Evolutionary conservation across 2,113 vertebrate species (phyloP).

Genomic region (Miniopterus natalensis): DNA sequence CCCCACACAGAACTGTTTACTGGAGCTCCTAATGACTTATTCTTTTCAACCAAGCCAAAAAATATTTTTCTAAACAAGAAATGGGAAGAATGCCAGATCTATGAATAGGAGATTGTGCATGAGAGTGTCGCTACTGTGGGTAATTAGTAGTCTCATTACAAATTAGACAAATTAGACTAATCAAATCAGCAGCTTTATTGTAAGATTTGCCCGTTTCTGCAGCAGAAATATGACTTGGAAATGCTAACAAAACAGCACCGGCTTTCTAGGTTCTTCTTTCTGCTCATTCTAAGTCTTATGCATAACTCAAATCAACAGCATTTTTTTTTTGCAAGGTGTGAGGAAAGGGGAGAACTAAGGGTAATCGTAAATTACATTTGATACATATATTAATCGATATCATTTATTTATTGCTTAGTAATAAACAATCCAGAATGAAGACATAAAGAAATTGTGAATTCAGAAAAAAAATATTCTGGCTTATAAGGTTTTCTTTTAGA

Average conservation of each 20-base stretch:
- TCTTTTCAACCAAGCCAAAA: slow-evolving; percentile 63
- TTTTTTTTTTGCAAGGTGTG: background rate
- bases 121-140: background rate
- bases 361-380: slow-evolving; percentile 5
- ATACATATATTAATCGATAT: slow-evolving; percentile 31
- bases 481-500: slow-evolving; percentile 47
- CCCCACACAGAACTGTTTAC: slow-evolving; percentile 58
- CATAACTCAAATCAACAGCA: background rate
- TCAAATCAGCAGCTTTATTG: slow-evolving; percentile 65
- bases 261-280: background rate
- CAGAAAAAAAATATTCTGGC: background rate
- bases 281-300: background rate
- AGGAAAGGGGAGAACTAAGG: background rate
- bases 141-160: slow-evolving; percentile 41
- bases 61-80: slow-evolving; percentile 64
- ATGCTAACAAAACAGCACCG: background rate
- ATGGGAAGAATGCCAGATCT: slow-evolving; percentile 43
- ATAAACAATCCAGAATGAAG: slow-evolving; percentile 16
- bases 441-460: background rate
- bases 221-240: slow-evolving; percentile 50
- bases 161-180: slow-evolving; percentile 50
- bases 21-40: slow-evolving; percentile 51
- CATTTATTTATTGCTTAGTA: background rate
- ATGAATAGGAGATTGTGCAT: background rate
- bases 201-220: slow-evolving; percentile 42